These are phyloP conservation scores for Clitarchus hookeri DNA, from an alignment of 2,888 invertebrate genomes.

Conservation along the genomic window DNA sequence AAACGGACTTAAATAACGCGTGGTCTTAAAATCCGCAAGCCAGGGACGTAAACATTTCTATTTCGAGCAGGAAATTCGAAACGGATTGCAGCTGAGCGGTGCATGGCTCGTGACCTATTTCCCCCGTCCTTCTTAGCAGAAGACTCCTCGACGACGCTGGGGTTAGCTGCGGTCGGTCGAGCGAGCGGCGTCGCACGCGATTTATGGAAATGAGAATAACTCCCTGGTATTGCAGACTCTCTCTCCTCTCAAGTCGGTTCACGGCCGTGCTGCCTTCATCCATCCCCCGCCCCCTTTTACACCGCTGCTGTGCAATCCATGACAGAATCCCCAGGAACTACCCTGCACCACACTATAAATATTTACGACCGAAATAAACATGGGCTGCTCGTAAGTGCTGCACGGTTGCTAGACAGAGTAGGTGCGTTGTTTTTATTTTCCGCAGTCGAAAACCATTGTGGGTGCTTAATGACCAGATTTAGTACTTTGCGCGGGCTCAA, in stretches of 20 bases:
- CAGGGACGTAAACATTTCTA: not conserved
- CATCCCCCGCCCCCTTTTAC: not conserved
- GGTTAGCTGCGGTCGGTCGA: no score
- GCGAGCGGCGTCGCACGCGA: not conserved
- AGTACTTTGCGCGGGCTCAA: not conserved
- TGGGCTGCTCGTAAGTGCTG: constrained; percentile 6
- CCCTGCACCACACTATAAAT: not conserved
- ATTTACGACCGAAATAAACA: constrained; percentile 10
- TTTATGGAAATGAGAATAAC: constrained; percentile 14
- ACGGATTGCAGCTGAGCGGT: not conserved
- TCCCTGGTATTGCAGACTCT: not conserved
- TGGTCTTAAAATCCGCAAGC: not conserved
- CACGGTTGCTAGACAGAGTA: not conserved
- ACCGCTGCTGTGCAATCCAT: no score
- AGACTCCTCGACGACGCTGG: not conserved
- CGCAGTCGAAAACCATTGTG: not conserved
- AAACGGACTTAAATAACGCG: not conserved
- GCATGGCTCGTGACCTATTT: not conserved
- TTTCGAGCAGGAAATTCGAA: not conserved
- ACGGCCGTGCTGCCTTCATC: not conserved
- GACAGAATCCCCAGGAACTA: not conserved
- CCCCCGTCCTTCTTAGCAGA: not conserved
- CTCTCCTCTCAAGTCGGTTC: not conserved
- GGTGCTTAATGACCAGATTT: not conserved
- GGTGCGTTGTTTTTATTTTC: not conserved